Percentiles rank a stretch among this genome's conserved stretches.
Conservation (phyloP, 2,113 vertebrate genomes). For the Lophura nycthemera region DNA sequence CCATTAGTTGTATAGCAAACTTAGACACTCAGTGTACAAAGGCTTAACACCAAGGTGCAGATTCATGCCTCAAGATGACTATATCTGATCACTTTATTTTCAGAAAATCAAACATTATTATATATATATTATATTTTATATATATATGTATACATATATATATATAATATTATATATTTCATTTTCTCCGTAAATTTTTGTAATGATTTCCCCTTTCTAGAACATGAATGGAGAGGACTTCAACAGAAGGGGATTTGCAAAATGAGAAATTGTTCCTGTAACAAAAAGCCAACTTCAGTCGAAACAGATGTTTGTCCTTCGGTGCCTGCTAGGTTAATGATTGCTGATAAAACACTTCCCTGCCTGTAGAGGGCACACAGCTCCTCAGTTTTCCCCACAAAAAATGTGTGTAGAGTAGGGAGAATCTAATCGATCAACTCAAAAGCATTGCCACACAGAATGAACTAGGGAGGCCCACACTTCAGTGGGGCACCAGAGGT, state of each 20-base stretch:
- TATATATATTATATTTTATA: no score
- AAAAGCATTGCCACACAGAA: neutral
- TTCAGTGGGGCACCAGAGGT: neutral
- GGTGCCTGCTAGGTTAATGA: neutral
- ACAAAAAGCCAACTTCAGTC: neutral
- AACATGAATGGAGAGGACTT: neutral
- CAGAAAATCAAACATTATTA: neutral
- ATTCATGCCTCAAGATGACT: neutral
- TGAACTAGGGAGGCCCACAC: neutral
- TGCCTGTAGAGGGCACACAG: slow-evolving; percentile 41
- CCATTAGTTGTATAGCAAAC: neutral
- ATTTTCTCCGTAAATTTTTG: neutral
- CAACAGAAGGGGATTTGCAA: neutral
- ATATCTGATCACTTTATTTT: neutral
- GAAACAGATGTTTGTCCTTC: neutral
- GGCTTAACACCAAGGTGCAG: neutral
- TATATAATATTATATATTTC: neutral
- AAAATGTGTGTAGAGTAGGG: neutral
- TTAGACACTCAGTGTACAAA: neutral
- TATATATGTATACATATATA: no score
- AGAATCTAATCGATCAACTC: neutral
- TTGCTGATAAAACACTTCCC: neutral
- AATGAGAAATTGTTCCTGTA: neutral
- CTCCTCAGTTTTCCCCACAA: neutral
- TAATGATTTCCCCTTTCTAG: neutral